Base-by-base conservation (phyloP, 2,113 vertebrate species). In the Corythaeola cristata region DNA sequence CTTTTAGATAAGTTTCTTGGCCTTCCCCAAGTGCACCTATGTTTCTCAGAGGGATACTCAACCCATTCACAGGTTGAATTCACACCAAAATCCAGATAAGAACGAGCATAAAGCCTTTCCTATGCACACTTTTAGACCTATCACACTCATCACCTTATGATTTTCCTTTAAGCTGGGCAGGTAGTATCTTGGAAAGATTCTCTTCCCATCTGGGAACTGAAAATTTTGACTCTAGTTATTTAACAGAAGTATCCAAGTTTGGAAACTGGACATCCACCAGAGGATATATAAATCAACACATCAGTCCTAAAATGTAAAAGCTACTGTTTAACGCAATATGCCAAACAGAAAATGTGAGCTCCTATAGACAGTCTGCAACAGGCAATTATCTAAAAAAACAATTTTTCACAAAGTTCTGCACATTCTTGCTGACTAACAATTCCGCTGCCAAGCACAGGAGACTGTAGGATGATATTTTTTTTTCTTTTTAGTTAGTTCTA, bases 341-440 rank as follows among this genome's bases (percentile, higher is more conserved):
- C 91, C 96, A 96, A 74, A 82, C 94, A 96, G 87, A 95, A 97
- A 95, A 97, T 91, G 94, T 62, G 94, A 95, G 84, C 41, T 97
- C 91, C 91, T 97, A 58, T 66, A 95, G 92, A 92, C 95, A 85
- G 89, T 93, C 94, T 95, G 94, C 95, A 96, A 97, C 94, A 97
- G 74, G 67, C 94, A 95, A 97, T 97, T 97, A 97, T 91, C 96
- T 97, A 89, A 92, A 95, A 95, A 97, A 94, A 95, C 77, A 72
- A 93, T 97, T 97, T 96, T 93, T 97, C 95, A 96, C 76, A 11
- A 96, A 95, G 90, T 96, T 94, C 93, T 92, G 79, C 92, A 62
- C 83, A 64, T 92, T 96, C 91, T 58, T 97, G 89, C 95, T 96
- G 90, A 95, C 94, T 90, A 95, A 95, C 87, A 85, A 23, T 91